Evolutionary conservation across 2,797 vertebrate species (phyloP).

Genomic region (Gymnoscopelus braueri): DNA sequence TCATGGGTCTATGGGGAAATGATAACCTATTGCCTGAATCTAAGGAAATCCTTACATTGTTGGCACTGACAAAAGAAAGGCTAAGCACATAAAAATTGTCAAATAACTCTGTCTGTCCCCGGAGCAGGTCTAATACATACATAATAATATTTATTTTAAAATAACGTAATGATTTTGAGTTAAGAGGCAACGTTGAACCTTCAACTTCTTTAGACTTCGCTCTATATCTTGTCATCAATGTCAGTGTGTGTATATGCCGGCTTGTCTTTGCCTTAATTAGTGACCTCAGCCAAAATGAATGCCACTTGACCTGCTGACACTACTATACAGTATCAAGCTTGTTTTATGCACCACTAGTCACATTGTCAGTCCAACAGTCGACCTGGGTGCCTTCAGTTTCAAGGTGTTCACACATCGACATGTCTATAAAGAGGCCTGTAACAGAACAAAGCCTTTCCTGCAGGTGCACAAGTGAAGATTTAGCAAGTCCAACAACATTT

Average conservation of each 20-base stretch:
- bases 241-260: too few relatives aligned
- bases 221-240: neutral
- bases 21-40: constrained; percentile 35
- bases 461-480: too few relatives aligned
- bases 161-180: too few relatives aligned
- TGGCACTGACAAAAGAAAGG: constrained; percentile 58
- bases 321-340: neutral
- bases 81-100: constrained; percentile 60
- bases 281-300: neutral
- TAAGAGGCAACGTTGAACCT: neutral
- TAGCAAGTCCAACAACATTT: too few relatives aligned
- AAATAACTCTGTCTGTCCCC: constrained; percentile 13
- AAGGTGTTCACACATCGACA: too few relatives aligned
- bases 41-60: constrained; percentile 79
- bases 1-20: neutral
- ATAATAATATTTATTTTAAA: too few relatives aligned
- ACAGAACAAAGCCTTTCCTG: too few relatives aligned
- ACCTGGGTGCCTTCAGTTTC: neutral
- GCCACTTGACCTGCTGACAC: neutral
- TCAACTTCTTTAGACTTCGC: neutral
- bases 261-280: neutral
- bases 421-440: too few relatives aligned
- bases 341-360: neutral
- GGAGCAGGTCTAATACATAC: constrained; percentile 1
- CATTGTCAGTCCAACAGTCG: neutral